Conservation (phyloP, 2,797 vertebrate species). For the Arnoldichthys spilopterus region DNA sequence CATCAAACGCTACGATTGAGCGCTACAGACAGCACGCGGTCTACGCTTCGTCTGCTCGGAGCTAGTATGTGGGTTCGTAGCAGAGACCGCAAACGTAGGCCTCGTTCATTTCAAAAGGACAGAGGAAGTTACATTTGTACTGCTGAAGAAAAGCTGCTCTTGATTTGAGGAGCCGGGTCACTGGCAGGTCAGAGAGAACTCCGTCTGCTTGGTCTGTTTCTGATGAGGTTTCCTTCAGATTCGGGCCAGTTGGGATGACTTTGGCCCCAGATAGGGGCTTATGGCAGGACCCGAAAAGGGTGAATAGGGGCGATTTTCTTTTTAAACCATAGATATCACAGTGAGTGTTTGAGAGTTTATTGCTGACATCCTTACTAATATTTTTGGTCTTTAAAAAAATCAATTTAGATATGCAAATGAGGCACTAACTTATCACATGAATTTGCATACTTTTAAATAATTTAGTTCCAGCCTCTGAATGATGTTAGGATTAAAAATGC, state of each 20-base stretch:
- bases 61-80: neutral
- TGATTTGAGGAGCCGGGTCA: constrained; percentile 1
- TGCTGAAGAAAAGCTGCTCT: neutral
- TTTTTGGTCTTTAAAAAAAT: neutral
- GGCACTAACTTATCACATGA: no score
- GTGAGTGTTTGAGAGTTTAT: neutral
- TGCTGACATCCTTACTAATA: neutral
- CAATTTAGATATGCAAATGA: no score
- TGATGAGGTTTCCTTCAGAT: neutral
- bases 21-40: neutral
- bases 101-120: neutral
- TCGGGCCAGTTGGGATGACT: no score
- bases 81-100: no score
- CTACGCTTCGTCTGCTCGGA: constrained; percentile 4
- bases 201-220: neutral
- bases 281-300: neutral
- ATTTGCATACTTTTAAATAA: no score
- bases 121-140: neutral
- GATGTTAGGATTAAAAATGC: no score
- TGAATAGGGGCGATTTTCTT: neutral
- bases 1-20: constrained; percentile 23
- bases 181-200: neutral
- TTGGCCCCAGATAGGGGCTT: neutral
- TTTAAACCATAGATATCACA: neutral
- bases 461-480: no score